Conservation (phyloP, 2,797 vertebrate genomes). For the Coregonus sp. region DNA sequence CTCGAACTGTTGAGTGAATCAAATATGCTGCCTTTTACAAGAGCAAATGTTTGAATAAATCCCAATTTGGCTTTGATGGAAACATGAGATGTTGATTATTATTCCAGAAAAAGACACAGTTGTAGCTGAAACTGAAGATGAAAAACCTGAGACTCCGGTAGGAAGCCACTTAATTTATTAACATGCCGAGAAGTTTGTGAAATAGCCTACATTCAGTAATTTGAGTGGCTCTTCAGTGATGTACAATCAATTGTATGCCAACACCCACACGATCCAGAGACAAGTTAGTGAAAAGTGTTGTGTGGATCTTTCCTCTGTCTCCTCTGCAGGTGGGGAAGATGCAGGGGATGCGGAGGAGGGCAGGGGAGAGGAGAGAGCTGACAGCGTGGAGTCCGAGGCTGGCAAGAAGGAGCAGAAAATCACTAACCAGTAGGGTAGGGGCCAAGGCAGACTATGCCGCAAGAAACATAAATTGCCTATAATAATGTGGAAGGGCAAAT, state of each 20-base stretch:
- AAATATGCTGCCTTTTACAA: not conserved
- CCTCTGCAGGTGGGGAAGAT: conserved; percentile 34
- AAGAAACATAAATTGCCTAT: not conserved
- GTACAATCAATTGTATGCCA: too few species aligned
- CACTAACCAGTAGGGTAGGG: conserved; percentile 82
- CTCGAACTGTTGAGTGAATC: not conserved
- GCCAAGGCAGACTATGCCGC: not conserved
- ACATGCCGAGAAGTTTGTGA: not conserved
- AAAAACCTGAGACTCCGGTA: conserved; percentile 63
- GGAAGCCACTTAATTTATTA: conserved; percentile 12
- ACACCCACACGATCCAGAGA: not conserved
- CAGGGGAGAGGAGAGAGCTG: conserved; percentile 67
- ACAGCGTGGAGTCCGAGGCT: conserved; percentile 61
- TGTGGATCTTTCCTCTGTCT: not conserved
- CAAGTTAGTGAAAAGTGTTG: not conserved
- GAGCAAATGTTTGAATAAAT: not conserved
- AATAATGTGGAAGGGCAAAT: not conserved
- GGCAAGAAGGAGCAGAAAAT: conserved; percentile 78
- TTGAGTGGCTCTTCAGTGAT: not conserved
- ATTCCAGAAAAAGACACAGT: conserved; percentile 48
- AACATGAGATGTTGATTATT: conserved; percentile 17
- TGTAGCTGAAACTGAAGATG: conserved; percentile 32
- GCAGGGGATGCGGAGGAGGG: conserved; percentile 64
- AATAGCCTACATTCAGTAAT: not conserved
- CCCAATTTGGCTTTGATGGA: not conserved